Evolutionary conservation across 35 echinoderm and acorn worm species (phyloP).

Genomic region (Antedon bifida): DNA sequence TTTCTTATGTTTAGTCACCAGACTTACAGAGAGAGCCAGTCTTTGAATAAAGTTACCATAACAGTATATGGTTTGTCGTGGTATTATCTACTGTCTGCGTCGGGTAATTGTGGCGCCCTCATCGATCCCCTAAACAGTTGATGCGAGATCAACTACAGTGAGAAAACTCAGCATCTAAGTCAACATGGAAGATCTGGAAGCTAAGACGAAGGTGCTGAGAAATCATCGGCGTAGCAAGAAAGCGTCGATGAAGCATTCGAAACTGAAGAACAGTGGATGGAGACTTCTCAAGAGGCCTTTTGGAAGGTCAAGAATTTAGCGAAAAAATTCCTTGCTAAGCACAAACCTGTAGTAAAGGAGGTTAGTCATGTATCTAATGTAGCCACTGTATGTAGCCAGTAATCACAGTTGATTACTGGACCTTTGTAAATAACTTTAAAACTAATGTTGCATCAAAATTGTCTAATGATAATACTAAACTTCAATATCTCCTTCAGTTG

Average conservation of each 20-base stretch:
- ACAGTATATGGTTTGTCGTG: too few species aligned
- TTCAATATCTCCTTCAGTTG: constrained; percentile 17
- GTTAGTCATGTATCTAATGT: not conserved
- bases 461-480: constrained; percentile 5
- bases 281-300: not conserved
- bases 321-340: not conserved
- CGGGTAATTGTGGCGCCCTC: too few species aligned
- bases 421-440: constrained; percentile 7
- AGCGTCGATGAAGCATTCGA: not conserved
- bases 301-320: not conserved
- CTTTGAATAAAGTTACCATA: too few species aligned
- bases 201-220: not conserved
- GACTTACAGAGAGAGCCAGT: too few species aligned
- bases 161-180: too few species aligned
- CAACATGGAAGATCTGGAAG: not conserved
- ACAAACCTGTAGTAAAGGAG: not conserved
- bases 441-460: constrained; percentile 21
- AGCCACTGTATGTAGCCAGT: not conserved
- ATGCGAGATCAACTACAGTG: too few species aligned
- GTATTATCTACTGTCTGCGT: too few species aligned
- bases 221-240: not conserved
- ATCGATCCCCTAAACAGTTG: too few species aligned
- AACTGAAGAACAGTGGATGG: not conserved
- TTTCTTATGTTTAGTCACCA: too few species aligned
- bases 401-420: constrained; percentile 17